phyloP scores from a whole-genome alignment of 2,888 invertebrate genomes.

The Trypoxylon attenuatum region DNA sequence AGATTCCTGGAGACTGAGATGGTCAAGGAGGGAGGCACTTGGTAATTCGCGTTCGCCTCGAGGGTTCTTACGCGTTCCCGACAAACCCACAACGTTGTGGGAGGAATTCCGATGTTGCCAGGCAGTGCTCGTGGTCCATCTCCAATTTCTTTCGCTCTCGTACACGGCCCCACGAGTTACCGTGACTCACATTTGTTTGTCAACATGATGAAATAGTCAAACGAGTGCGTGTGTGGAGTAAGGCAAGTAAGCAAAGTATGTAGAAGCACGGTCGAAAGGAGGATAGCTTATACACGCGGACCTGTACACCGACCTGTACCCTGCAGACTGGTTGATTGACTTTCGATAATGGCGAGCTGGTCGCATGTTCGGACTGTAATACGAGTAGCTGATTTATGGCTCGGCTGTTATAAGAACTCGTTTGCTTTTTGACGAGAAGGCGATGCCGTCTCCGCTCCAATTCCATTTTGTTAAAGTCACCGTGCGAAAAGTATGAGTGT shows the following conservation, averaged over 20 bases:
- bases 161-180: background rate
- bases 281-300: too few relatives aligned
- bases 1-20: too few relatives aligned
- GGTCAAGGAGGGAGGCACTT: background rate
- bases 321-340: conserved; percentile 20
- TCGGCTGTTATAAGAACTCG: background rate
- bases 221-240: too few relatives aligned
- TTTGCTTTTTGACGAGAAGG: conserved; percentile 9
- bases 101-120: conserved; percentile 67
- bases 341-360: conserved; percentile 31
- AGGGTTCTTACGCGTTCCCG: conserved; percentile 44
- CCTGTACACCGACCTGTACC: too few relatives aligned
- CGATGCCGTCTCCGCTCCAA: conserved; percentile 3
- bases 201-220: conserved; percentile 8
- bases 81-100: conserved; percentile 43
- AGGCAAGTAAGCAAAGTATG: too few relatives aligned
- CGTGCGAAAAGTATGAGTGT: background rate
- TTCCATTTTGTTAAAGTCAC: conserved; percentile 20
- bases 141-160: conserved; percentile 5
- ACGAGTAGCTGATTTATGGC: conserved; percentile 33
- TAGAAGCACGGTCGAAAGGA: too few relatives aligned
- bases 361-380: conserved; percentile 14
- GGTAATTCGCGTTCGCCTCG: conserved; percentile 34
- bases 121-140: conserved; percentile 21
- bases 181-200: conserved; percentile 51